Evolutionary conservation across 2,888 invertebrate genomes (phyloP).

Genomic region (Cartodere bifasciata): DNA sequence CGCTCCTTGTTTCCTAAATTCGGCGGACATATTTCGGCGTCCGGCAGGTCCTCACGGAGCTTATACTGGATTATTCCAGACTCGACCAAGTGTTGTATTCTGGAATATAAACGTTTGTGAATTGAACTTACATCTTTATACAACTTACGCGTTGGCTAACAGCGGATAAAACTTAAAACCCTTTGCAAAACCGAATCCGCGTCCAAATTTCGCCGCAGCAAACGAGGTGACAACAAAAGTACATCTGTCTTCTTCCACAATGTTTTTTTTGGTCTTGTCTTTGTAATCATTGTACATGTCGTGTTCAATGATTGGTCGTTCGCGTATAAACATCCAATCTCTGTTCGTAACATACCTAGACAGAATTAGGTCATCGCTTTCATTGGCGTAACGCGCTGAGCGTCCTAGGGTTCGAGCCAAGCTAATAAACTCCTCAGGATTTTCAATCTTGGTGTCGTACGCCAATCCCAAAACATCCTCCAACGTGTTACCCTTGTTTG

Average conservation of each 20-base stretch:
- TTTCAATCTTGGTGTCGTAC: conserved; percentile 1
- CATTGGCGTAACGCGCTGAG: conserved; percentile 24
- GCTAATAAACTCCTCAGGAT: conserved; percentile 7
- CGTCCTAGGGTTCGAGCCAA: conserved; percentile 6
- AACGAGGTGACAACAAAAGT: conserved; percentile 64
- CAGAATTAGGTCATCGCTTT: conserved; percentile 32
- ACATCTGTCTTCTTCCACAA: conserved; percentile 50
- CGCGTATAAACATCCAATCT: conserved; percentile 53
- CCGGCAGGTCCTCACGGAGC: conserved; percentile 49
- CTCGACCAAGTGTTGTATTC: conserved; percentile 56
- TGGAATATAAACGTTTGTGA: conserved; percentile 28
- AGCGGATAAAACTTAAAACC: conserved; percentile 45
- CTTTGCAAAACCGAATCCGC: conserved; percentile 60
- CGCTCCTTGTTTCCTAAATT: conserved; percentile 70
- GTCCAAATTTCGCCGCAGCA: conserved; percentile 48
- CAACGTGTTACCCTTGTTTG: conserved; percentile 52
- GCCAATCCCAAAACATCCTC: conserved; percentile 32
- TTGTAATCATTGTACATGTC: conserved; percentile 59
- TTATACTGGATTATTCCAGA: conserved; percentile 62
- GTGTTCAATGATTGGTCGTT: conserved; percentile 53
- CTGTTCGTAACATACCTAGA: conserved; percentile 34
- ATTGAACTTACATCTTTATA: background rate
- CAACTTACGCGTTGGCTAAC: conserved; percentile 58
- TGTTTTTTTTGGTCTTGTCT: conserved; percentile 40
- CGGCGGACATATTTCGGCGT: conserved; percentile 67